Conservation (phyloP, 2,113 vertebrate genomes). For the Brachyhypopomus occidentalis region DNA sequence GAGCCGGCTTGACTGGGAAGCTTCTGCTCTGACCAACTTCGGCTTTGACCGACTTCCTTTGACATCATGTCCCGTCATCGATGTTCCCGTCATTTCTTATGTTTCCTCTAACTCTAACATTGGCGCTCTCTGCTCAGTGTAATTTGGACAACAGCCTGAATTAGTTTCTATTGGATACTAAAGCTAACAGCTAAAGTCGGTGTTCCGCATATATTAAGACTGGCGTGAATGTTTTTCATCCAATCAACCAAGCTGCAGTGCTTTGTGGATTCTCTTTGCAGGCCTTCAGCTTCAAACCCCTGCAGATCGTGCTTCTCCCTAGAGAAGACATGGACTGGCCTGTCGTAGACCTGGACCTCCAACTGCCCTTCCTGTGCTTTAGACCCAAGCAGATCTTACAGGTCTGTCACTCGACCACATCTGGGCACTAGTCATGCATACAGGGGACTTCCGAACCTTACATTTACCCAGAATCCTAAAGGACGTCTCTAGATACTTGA, state of each 20-base stretch:
- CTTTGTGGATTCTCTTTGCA: conserved; percentile 53
- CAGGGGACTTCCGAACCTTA: background rate
- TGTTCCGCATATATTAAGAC: no score
- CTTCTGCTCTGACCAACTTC: no score
- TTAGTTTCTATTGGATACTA: no score
- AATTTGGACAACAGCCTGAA: no score
- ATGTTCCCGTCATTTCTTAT: no score
- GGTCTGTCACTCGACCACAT: conserved; percentile 68
- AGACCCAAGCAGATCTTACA: conserved; percentile 82
- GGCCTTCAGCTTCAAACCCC: conserved; percentile 86
- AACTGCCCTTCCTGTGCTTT: conserved; percentile 91
- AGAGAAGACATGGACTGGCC: conserved; percentile 83
- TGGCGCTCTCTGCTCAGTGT: no score
- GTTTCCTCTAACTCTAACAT: no score
- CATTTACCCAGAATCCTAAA: background rate
- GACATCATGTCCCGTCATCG: background rate
- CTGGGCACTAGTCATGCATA: background rate
- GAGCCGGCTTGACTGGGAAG: conserved; percentile 50
- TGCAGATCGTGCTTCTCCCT: conserved; percentile 89
- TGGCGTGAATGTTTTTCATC: no score
- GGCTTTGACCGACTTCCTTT: background rate
- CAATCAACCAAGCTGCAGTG: background rate
- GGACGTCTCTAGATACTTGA: background rate
- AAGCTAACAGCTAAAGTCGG: no score
- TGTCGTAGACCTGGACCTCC: conserved; percentile 88